Percentiles rank a stretch among this genome's conserved stretches.
Evolutionary conservation across 1,140 invertebrate genomes (phyloP).

Genomic region (Eurosta solidaginis): DNA sequence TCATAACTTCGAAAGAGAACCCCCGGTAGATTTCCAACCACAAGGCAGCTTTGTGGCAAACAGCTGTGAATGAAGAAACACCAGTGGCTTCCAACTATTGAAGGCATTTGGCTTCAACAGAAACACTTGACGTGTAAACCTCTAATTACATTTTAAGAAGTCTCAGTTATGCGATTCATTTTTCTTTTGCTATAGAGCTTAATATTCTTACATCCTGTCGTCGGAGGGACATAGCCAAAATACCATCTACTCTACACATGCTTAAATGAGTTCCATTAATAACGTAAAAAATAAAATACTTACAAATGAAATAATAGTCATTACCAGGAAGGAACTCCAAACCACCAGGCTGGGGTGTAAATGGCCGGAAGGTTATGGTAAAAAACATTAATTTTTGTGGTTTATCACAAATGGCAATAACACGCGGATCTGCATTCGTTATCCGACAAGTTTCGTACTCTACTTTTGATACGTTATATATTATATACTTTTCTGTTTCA

Average conservation of each 20-base stretch:
- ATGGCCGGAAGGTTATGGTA: constrained; percentile 94
- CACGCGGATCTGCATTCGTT: constrained; percentile 88
- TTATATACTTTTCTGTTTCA: constrained; percentile 92
- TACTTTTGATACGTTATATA: constrained; percentile 95
- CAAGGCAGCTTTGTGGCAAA: too few species aligned
- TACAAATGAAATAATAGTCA: constrained; percentile 95
- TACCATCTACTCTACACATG: not conserved
- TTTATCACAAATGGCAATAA: constrained; percentile 95
- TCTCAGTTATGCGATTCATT: too few species aligned
- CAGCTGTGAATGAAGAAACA: too few species aligned
- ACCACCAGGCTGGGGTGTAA: constrained; percentile 92
- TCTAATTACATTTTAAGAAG: too few species aligned
- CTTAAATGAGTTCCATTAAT: too few species aligned
- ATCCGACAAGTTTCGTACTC: constrained; percentile 95
- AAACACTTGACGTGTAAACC: too few species aligned
- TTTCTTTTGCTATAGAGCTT: too few species aligned
- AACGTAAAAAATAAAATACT: constrained; percentile 55
- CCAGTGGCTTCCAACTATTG: too few species aligned
- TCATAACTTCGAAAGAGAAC: too few species aligned
- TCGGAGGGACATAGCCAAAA: constrained; percentile 29
- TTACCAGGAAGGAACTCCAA: constrained; percentile 92
- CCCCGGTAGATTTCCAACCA: too few species aligned
- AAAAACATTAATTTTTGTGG: constrained; percentile 93
- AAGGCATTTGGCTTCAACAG: too few species aligned
- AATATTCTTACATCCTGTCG: too few species aligned